Percentiles rank a stretch among this genome's conserved stretches.
These are phyloP conservation scores for Punctoribates punctum DNA, from an alignment of 2,888 invertebrate species.

Conservation along the genomic window DNA sequence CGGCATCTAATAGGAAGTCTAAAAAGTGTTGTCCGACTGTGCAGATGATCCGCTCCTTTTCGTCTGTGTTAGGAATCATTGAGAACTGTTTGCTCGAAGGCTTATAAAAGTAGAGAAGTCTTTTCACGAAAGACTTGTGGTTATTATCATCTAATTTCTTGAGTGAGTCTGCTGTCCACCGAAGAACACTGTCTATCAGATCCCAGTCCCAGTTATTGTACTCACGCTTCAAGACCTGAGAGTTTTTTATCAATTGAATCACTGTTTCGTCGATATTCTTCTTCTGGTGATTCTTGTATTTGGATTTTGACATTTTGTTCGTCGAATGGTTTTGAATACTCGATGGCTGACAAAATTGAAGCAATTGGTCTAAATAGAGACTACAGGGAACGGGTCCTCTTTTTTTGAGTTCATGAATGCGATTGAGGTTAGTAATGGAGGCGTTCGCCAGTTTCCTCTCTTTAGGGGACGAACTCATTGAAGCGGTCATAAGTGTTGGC, in stretches of 20 bases:
- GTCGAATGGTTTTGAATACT: neutral
- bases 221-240: constrained; percentile 70
- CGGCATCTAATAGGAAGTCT: constrained; percentile 66
- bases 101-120: constrained; percentile 76
- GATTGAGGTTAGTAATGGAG: constrained; percentile 70
- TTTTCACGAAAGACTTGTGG: constrained; percentile 66
- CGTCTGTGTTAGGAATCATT: constrained; percentile 63
- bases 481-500: constrained; percentile 73
- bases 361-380: constrained; percentile 69
- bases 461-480: constrained; percentile 45
- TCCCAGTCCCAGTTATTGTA: constrained; percentile 89
- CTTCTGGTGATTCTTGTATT: neutral
- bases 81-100: constrained; percentile 85
- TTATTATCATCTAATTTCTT: constrained; percentile 64
- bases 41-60: constrained; percentile 54
- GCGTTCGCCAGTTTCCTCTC: constrained; percentile 61
- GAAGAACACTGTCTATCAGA: constrained; percentile 74
- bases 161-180: constrained; percentile 57
- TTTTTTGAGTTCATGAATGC: constrained; percentile 70
- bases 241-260: constrained; percentile 63
- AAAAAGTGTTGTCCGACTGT: constrained; percentile 63
- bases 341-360: constrained; percentile 48
- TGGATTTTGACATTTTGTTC: constrained; percentile 16
- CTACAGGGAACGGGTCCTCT: constrained; percentile 75
- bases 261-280: constrained; percentile 46